Conservation (phyloP, 2,797 vertebrate genomes). For the Clarias platycephalus region DNA sequence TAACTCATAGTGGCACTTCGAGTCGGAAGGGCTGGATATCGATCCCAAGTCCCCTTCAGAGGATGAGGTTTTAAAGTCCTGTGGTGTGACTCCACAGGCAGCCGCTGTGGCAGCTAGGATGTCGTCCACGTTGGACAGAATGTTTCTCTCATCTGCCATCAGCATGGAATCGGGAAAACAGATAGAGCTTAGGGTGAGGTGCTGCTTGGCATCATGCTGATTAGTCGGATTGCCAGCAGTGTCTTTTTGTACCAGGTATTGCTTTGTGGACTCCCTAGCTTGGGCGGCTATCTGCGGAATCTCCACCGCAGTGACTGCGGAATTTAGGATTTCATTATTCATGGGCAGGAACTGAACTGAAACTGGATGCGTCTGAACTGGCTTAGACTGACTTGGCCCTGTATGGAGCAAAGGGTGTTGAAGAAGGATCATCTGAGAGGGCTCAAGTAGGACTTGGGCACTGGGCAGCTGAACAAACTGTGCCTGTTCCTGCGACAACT, state of each 20-base stretch:
- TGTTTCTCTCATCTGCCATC: conserved; percentile 90
- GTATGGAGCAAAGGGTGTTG: conserved; percentile 87
- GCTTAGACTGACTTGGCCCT: conserved; percentile 79
- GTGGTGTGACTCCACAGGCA: conserved; percentile 90
- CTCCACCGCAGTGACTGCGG: conserved; percentile 76
- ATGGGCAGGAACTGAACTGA: conserved; percentile 90
- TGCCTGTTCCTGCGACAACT: conserved; percentile 73
- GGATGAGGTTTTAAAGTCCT: conserved; percentile 91
- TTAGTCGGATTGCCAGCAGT: conserved; percentile 82
- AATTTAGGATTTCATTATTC: conserved; percentile 82
- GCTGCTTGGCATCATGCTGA: conserved; percentile 88
- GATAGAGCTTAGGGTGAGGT: conserved; percentile 92
- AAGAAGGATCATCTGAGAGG: conserved; percentile 85
- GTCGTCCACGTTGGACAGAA: conserved; percentile 95
- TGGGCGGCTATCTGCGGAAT: conserved; percentile 80
- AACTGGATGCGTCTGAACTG: conserved; percentile 78
- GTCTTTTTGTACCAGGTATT: conserved; percentile 78
- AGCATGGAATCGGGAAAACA: conserved; percentile 96
- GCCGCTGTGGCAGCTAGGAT: conserved; percentile 95
- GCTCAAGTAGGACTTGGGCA: conserved; percentile 87
- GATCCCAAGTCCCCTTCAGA: conserved; percentile 78
- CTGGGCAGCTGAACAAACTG: conserved; percentile 85
- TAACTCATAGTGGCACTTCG: conserved; percentile 86
- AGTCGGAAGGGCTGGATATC: conserved; percentile 76
- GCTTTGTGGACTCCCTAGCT: conserved; percentile 82